Conservation (phyloP, 2,888 invertebrate genomes). For the Lasiommata megera region DNA sequence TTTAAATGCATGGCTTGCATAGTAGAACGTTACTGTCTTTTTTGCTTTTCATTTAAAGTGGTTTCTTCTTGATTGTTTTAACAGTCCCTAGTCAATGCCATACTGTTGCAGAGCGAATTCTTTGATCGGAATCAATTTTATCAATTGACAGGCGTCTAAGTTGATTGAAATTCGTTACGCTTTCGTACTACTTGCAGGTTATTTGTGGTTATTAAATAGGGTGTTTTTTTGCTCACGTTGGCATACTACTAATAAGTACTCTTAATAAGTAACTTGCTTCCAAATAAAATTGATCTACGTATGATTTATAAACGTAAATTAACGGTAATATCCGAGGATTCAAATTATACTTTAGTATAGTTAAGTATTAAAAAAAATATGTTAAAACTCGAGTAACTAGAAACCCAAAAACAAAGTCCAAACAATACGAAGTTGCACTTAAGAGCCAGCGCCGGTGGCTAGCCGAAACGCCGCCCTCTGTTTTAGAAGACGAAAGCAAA, state of each 20-base stretch:
- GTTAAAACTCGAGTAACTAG: conserved; percentile 37
- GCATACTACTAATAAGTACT: too few species aligned
- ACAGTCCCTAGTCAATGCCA: not conserved
- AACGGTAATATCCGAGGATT: too few species aligned
- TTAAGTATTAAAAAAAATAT: not conserved
- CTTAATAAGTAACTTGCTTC: too few species aligned
- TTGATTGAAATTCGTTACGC: conserved; percentile 45
- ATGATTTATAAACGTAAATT: too few species aligned
- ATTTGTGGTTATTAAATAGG: conserved; percentile 4
- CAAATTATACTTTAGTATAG: too few species aligned
- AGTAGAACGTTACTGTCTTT: not conserved
- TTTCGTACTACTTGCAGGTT: conserved; percentile 25
- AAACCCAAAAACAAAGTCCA: conserved; percentile 36
- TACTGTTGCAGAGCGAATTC: not conserved
- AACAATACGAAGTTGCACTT: conserved; percentile 64
- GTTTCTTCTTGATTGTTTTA: conserved; percentile 5
- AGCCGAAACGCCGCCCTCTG: conserved; percentile 75
- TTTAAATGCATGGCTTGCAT: not conserved
- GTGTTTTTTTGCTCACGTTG: not conserved
- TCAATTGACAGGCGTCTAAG: conserved; percentile 26
- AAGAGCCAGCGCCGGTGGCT: conserved; percentile 70
- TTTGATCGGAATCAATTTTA: conserved; percentile 18
- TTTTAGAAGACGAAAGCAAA: conserved; percentile 77
- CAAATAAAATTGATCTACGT: too few species aligned
- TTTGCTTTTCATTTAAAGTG: conserved; percentile 8